These are phyloP conservation scores for Connochaetes taurinus DNA, from an alignment of 2,113 vertebrate species.

Conservation along the genomic window DNA sequence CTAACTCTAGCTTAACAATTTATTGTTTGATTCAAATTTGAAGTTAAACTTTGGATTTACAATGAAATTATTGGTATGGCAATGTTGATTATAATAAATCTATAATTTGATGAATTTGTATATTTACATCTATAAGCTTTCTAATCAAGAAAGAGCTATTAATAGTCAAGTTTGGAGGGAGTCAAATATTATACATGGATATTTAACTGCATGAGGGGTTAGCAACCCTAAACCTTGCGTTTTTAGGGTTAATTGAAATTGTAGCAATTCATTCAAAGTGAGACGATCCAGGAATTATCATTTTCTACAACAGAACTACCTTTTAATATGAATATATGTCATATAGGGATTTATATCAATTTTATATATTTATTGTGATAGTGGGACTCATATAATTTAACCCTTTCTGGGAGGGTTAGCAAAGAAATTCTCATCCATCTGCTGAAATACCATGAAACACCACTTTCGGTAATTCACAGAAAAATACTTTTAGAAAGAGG, in stretches of 20 bases:
- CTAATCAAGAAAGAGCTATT: background rate
- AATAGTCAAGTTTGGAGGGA: background rate
- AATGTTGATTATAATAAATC: background rate
- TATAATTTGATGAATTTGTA: background rate
- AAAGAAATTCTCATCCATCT: background rate
- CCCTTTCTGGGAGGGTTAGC: background rate
- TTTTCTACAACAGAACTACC: background rate
- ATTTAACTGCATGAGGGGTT: background rate
- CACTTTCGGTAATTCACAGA: background rate
- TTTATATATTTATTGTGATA: background rate
- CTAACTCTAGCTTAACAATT: slow-evolving; percentile 54
- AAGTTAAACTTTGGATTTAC: slow-evolving; percentile 47
- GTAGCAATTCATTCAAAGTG: background rate
- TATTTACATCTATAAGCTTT: background rate
- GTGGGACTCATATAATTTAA: background rate
- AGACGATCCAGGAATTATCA: background rate
- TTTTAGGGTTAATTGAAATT: background rate
- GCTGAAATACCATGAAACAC: background rate
- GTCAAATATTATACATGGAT: background rate
- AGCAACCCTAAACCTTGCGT: background rate
- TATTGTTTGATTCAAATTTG: slow-evolving; percentile 48
- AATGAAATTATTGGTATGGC: background rate
- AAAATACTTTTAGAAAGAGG: background rate
- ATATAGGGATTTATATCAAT: background rate
- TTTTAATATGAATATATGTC: background rate